These are phyloP conservation scores for Rhinolophus sinicus DNA, from an alignment of 2,113 vertebrate species.

Conservation along the genomic window DNA sequence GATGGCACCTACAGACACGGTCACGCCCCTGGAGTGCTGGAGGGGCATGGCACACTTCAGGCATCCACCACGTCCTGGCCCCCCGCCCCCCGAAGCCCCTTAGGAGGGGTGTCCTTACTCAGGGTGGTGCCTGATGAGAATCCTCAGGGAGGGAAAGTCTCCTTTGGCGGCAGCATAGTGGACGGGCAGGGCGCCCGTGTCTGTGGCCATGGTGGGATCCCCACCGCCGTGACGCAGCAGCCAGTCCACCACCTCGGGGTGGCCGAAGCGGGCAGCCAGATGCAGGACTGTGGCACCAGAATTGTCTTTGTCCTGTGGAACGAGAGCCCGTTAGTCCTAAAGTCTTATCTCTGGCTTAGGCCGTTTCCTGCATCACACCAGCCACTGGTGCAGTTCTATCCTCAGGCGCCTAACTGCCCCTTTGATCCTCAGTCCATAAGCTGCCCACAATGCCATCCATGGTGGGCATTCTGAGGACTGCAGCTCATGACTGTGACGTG, in stretches of 20 bases:
- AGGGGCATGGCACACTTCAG: accelerated
- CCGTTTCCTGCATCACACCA: not conserved
- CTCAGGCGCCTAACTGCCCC: not conserved
- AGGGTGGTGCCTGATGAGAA: constrained; percentile 92
- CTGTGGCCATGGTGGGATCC: constrained; percentile 90
- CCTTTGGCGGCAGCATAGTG: constrained; percentile 99
- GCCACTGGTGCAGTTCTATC: accelerated
- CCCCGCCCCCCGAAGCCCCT: not conserved
- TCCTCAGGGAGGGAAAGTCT: constrained; percentile 93
- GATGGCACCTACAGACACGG: not conserved
- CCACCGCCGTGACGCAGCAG: constrained; percentile 91
- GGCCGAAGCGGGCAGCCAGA: constrained; percentile 97
- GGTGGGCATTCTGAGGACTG: not conserved
- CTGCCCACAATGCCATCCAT: accelerated
- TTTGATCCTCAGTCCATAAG: not conserved
- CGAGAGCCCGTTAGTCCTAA: not conserved
- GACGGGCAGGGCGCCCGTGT: constrained; percentile 93
- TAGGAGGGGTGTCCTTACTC: constrained; percentile 86
- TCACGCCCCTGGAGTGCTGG: not conserved
- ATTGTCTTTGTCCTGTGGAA: constrained; percentile 92
- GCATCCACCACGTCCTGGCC: too few relatives aligned
- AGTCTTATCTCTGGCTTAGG: not conserved
- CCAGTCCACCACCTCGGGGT: constrained; percentile 95
- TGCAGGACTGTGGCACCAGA: constrained; percentile 97
- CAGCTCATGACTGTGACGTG: accelerated